Evolutionary conservation across 2,113 vertebrate species (phyloP), one percentile per base, ranked within the genome.

Genomic region (Sinocyclocheilus anshuiensis): DNA sequence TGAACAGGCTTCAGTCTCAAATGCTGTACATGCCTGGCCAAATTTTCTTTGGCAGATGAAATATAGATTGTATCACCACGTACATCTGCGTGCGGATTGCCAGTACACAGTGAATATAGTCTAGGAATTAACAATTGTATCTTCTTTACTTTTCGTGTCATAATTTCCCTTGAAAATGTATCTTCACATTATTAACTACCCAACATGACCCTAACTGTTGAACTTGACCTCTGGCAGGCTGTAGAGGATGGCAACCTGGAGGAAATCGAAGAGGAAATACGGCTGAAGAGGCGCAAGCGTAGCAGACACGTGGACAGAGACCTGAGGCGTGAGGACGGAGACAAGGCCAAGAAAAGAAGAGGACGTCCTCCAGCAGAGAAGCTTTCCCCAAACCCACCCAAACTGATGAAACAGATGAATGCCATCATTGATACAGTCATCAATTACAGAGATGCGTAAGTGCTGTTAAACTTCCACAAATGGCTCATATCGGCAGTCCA

Each of bases 241-340:
- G 95, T 99, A 6, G 98, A 99, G 94, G 98, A 99, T 91, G 98
- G 98, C 77, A 99, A 99, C 93, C 94, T 99, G 94, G 98, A 99
- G 87, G 98, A 99, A 94, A 99, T 99, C 96, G 98, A 99, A 92
- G 98, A 99, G 92, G 98, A 99, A 89, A 96, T 99, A 48, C 96
- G 98, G 45, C 96, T 98, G 89, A 99, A 99, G 90, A 99, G 98
- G 89, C 94, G 97, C 59, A 99, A 99, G 92, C 96, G 97, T 48
- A 94, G 96, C 94, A 95, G 98, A 93, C 96, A 97, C 0, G 93
- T 95, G 78, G 97, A 98, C 91, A 99, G 98, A 87, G 97, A 98
- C 81, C 92, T 94, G 6, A 95, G 98, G 76, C 97, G 97, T 4
- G 97, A 98, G 9, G 95, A 96, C 6, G 93, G 95, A 61, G 93